Percentiles rank a stretch among this genome's conserved stretches.
Evolutionary conservation across 1,140 invertebrate genomes (phyloP).

Genomic region (Musca vetustissima): DNA sequence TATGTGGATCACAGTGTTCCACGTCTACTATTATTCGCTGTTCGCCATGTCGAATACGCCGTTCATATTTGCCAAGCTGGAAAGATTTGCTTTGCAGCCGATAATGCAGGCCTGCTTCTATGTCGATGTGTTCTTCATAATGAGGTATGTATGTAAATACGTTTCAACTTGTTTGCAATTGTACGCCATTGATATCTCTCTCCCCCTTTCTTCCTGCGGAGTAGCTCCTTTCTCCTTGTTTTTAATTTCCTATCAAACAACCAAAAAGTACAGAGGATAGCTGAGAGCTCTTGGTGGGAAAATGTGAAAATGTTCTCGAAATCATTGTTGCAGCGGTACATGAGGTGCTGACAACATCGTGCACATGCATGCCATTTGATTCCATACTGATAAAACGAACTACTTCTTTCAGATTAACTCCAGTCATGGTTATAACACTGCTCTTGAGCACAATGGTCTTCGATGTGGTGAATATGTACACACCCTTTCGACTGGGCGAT

Average conservation of each 20-base stretch:
- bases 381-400: neutral
- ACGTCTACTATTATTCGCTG: slow-evolving; percentile 34
- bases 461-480: slow-evolving; percentile 30
- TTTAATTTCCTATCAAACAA: slow-evolving; percentile 32
- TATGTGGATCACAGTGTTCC: slow-evolving; percentile 33
- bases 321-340: slow-evolving; percentile 29
- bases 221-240: slow-evolving; percentile 31
- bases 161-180: too few species aligned
- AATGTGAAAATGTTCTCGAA: slow-evolving; percentile 30
- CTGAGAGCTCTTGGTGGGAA: slow-evolving; percentile 5
- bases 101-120: slow-evolving; percentile 32
- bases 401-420: slow-evolving; percentile 35
- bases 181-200: too few species aligned
- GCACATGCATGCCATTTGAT: neutral
- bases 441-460: slow-evolving; percentile 28
- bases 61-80: slow-evolving; percentile 31
- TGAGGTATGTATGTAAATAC: slow-evolving; percentile 28
- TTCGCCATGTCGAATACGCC: slow-evolving; percentile 31
- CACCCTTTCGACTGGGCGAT: slow-evolving; percentile 36
- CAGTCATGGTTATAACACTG: slow-evolving; percentile 33
- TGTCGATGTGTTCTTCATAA: slow-evolving; percentile 36
- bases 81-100: slow-evolving; percentile 28
- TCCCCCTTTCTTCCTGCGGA: neutral
- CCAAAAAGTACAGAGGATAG: slow-evolving; percentile 17
- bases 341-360: neutral